Evolutionary conservation across 2,113 vertebrate genomes (phyloP), one percentile per base, ranked within the genome.

Genomic region (Mus pahari): DNA sequence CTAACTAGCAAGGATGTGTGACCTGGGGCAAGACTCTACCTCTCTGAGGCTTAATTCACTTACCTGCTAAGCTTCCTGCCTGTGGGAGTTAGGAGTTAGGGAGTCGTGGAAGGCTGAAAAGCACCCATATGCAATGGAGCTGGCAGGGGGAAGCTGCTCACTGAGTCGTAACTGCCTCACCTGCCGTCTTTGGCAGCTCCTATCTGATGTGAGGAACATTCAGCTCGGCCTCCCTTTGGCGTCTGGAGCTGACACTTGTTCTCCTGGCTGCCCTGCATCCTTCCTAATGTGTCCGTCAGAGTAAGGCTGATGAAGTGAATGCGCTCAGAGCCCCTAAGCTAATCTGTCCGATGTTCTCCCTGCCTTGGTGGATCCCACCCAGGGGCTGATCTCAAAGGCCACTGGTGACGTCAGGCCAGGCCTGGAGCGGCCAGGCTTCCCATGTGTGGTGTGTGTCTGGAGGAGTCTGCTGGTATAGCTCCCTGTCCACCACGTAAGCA

Each of bases 401-500:
- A 17, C 0, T 0, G 13, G 70, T 11, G 19, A 12, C 22, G 31
- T 53, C 20, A 1, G 5, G 86, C 81, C 53, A 19, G 53, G 31
- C 1, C 73, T 1, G 0, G 12, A 20, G 3, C 86, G 26, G 28
- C 50, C 42, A 68, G 92, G 77, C 50, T 68, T 86, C 73, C 36
- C 55, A 60, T 1, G 31, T 8, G 42, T 2, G 5, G 31, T 1
- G 7, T 16, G 64, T 26, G 70, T 14, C 33, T 22, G 36, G 1
- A 16, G n/a, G 31, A 71, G 53, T 33, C 20, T 55, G 50, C 0
- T 5, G 48, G 48, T 36, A 58, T 31, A 9, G n/a, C n/a, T 64
- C 48, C 6, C 24, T 0, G 13, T 42, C 4, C 5, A 66, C 24
- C n/a, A 48, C 24, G 20, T 3, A 39, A 82, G 97, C 98, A 98